Percentiles rank a stretch among this genome's conserved stretches.
Conservation (phyloP, 2,113 vertebrate species). For the Protobothrops mucrosquamatus region DNA sequence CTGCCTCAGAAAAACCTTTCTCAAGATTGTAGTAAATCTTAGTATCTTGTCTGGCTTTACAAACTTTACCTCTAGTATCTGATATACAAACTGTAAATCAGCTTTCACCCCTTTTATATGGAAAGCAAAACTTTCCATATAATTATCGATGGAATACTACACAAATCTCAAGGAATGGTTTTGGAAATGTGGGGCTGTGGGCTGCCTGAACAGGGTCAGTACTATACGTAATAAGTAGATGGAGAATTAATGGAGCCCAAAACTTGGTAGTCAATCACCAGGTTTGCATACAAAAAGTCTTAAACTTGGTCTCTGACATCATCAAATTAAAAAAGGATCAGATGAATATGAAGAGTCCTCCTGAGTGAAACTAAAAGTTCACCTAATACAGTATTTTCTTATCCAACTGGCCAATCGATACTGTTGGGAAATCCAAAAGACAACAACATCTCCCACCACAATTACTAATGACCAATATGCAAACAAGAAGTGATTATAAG, state of each 20-base stretch:
- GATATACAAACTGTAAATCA: not conserved
- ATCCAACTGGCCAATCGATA: not conserved
- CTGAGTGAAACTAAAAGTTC: not conserved
- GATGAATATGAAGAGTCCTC: not conserved
- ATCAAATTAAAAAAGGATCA: not conserved
- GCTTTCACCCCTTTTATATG: not conserved
- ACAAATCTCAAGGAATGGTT: not conserved
- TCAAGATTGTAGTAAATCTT: not conserved
- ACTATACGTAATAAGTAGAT: not conserved
- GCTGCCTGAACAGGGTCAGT: accelerated
- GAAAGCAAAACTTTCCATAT: not conserved
- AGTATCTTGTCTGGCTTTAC: not conserved
- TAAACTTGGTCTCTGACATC: not conserved
- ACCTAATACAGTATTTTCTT: not conserved
- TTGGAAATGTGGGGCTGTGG: not conserved
- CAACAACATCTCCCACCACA: not conserved
- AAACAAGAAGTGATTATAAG: not conserved
- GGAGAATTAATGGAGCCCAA: not conserved
- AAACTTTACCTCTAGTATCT: not conserved
- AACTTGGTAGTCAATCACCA: too few species aligned
- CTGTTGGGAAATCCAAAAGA: not conserved
- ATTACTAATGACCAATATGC: not conserved
- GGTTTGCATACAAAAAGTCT: not conserved
- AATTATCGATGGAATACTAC: not conserved
- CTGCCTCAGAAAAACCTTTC: not conserved